A percentile compares a stretch with the other conserved stretches of the same genome.
Conservation (phyloP, 2,888 invertebrate species). For the Eupsilia transversa region DNA sequence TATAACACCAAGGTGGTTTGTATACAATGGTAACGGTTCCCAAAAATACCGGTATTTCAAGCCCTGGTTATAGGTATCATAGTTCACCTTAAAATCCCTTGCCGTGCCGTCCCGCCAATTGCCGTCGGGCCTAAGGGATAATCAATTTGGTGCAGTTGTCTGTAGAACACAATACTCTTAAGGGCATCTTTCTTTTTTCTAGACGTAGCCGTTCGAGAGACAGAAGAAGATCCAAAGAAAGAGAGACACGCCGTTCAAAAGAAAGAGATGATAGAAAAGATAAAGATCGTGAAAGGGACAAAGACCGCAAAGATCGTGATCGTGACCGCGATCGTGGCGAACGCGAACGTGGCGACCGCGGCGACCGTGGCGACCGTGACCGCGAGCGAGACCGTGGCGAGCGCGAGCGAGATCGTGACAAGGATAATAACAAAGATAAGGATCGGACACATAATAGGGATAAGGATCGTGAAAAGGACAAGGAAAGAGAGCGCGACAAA, state of each 20-base stretch:
- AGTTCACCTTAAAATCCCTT: neutral
- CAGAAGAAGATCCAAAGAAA: conserved; percentile 91
- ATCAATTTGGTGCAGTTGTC: neutral
- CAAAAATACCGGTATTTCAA: too few relatives aligned
- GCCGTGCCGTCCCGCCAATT: neutral
- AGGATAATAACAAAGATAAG: conserved; percentile 69
- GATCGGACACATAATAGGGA: conserved; percentile 80
- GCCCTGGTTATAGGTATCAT: neutral
- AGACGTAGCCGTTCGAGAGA: conserved; percentile 87
- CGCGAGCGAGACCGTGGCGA: conserved; percentile 69
- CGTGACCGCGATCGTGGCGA: conserved; percentile 76
- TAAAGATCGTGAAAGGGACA: conserved; percentile 83
- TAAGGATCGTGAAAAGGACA: conserved; percentile 73
- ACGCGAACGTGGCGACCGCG: conserved; percentile 73
- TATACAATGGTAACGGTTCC: too few relatives aligned
- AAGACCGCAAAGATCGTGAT: conserved; percentile 77
- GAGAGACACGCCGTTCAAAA: conserved; percentile 89
- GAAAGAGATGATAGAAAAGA: conserved; percentile 89
- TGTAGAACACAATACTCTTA: conserved; percentile 5
- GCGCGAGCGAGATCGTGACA: conserved; percentile 72
- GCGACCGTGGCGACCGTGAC: conserved; percentile 79
- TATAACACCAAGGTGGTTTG: too few relatives aligned
- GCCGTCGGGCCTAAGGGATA: neutral
- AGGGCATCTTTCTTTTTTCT: conserved; percentile 43
- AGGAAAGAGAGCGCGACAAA: conserved; percentile 78